Base-by-base conservation (phyloP, 30 jellyfish, hydroid and myxozoan species). In the Cassiopea andromeda region DNA sequence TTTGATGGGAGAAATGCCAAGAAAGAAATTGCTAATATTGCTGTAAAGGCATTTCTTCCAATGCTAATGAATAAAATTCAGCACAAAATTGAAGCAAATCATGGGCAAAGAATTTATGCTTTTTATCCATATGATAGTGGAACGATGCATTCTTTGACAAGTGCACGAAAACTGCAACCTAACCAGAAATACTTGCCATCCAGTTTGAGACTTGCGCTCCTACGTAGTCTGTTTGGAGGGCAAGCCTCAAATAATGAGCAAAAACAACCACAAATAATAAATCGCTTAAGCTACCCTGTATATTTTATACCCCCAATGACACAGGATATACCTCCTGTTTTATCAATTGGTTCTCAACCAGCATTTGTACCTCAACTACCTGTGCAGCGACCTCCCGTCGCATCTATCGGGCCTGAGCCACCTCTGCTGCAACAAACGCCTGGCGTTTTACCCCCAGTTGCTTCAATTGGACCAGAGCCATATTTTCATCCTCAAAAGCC, bases 311-410 rank as follows among this genome's bases (percentile, higher is more conserved):
- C 97, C 14, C 92, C 80, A 17, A 85, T 46, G 1, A 60, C 14
- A 49, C 82, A 70, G n/a, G 92, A 84, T 27, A 50, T 59, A 2
- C 92, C 97, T 17, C 82, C 93, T 44, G 94, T 84, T 6, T 16
- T 64, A 7, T 91, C 97, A 46, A 84, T 91, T 77, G 97, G 97
- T 19, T 94, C 97, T 50, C 87, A 91, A n/a, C 97, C 97, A 4
- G 87, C 97, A 8, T 91, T 54, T 61, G 66, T 64, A 13, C 93
- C 82, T 45, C 93, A 77, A 46, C 10, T 48, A 16, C 16, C 44
- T 15, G 46, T 78, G 44, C 85, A 69, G 19, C 58, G 75, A 54
- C 90, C 87, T 13, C 94, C 91, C 17, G 97, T 84, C 48, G 91
- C 91, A 59, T 90, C 97, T 0, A 82, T 90, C 4, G 91, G 91